Evolutionary conservation across 1,140 invertebrate species (phyloP).

Genomic region (Bombus confusus): DNA sequence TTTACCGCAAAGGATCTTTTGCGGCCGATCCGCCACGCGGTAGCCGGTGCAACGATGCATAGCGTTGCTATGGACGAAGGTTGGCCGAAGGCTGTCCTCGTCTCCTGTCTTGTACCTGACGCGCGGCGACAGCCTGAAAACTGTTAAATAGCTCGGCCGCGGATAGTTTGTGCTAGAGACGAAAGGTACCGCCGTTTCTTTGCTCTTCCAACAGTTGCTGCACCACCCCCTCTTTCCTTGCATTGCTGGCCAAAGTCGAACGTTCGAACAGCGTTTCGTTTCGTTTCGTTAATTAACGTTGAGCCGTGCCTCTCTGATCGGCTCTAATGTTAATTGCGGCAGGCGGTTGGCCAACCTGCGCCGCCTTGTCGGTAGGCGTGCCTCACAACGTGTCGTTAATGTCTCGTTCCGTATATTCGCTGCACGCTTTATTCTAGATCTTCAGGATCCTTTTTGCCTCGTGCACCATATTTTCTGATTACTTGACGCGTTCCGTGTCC

Average conservation of each 20-base stretch:
- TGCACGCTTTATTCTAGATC: slow-evolving; percentile 52
- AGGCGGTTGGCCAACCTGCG: slow-evolving; percentile 65
- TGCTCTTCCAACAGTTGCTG: slow-evolving; percentile 53
- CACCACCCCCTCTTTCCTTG: slow-evolving; percentile 23
- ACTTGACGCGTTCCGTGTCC: slow-evolving; percentile 52
- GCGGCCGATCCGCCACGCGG: neutral
- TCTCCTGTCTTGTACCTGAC: slow-evolving; percentile 62
- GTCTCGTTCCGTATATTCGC: slow-evolving; percentile 56
- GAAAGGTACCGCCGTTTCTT: slow-evolving; percentile 67
- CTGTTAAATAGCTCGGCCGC: slow-evolving; percentile 51
- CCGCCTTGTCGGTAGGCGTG: slow-evolving; percentile 63
- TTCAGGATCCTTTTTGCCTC: slow-evolving; percentile 39
- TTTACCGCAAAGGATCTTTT: slow-evolving; percentile 51
- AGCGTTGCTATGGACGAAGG: slow-evolving; percentile 37
- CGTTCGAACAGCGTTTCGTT: slow-evolving; percentile 50
- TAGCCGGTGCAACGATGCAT: slow-evolving; percentile 48
- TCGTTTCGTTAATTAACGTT: slow-evolving; percentile 78
- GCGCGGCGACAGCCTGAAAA: slow-evolving; percentile 61
- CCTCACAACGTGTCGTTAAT: slow-evolving; percentile 70
- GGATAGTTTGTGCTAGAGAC: slow-evolving; percentile 62
- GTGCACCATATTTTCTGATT: slow-evolving; percentile 41
- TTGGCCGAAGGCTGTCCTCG: slow-evolving; percentile 57
- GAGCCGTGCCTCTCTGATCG: slow-evolving; percentile 61
- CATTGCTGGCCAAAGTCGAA: neutral
- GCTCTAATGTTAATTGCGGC: slow-evolving; percentile 68